Conservation (phyloP, 1,140 invertebrate genomes). For the Drosophila oshimai region DNA sequence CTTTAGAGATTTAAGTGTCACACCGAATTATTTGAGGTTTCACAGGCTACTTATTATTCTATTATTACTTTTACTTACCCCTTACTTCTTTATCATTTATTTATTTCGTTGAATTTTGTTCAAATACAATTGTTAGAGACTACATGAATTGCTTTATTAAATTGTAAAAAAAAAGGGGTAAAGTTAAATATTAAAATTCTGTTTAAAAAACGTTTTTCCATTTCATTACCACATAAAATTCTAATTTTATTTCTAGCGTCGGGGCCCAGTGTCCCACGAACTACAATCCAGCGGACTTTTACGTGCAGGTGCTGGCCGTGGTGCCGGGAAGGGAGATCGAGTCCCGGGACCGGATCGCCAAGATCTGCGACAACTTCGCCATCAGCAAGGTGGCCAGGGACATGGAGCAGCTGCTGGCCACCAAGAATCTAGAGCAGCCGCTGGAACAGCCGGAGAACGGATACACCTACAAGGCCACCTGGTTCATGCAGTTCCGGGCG, state of each 20-base stretch:
- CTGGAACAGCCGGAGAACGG: conserved; percentile 80
- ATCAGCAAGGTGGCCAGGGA: conserved; percentile 84
- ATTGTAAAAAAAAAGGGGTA: too few species aligned
- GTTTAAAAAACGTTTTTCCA: too few species aligned
- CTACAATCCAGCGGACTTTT: conserved; percentile 98
- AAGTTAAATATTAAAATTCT: too few species aligned
- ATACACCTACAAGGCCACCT: conserved; percentile 90
- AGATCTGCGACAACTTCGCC: conserved; percentile 90
- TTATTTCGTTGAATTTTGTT: too few species aligned
- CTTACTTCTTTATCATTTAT: too few species aligned
- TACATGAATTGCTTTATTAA: too few species aligned
- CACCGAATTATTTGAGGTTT: too few species aligned
- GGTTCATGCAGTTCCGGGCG: conserved; percentile 93
- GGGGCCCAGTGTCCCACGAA: conserved; percentile 91
- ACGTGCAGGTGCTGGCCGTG: conserved; percentile 94
- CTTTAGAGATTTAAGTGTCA: too few species aligned
- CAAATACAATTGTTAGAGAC: too few species aligned
- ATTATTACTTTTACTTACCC: too few species aligned
- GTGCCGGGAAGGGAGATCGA: conserved; percentile 91
- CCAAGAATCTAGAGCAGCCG: conserved; percentile 76
- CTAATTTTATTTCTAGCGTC: conserved; percentile 85
- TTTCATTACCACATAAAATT: too few species aligned
- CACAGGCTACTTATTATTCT: too few species aligned
- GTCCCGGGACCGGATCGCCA: conserved; percentile 88
- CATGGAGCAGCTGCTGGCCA: conserved; percentile 78